A percentile compares a stretch with the other conserved stretches of the same genome.
phyloP scores from a whole-genome alignment of 2,797 vertebrate genomes.

The Alfaro cultratus region DNA sequence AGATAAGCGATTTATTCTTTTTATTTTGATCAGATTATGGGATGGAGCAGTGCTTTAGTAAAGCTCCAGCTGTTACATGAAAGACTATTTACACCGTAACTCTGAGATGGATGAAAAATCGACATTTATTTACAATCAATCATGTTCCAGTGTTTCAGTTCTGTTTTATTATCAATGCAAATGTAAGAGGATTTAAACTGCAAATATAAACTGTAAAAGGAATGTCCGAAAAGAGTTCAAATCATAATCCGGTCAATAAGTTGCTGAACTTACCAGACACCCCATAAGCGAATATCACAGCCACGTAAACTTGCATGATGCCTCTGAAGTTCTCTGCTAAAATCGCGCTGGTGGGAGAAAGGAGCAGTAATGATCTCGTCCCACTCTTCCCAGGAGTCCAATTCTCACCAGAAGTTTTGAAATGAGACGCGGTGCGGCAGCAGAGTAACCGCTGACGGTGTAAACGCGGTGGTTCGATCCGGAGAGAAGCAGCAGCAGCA shows the following conservation, averaged over 20 bases:
- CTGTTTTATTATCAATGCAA: not conserved
- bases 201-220: not conserved
- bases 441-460: not conserved
- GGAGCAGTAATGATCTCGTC: not conserved
- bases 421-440: not conserved
- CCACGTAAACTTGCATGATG: constrained; percentile 63
- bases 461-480: not conserved
- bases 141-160: not conserved
- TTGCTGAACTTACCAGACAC: constrained; percentile 65
- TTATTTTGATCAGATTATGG: not conserved
- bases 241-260: not conserved
- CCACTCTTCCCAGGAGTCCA: constrained; percentile 6
- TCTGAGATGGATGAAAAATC: not conserved
- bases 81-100: not conserved
- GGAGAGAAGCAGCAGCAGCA: not conserved
- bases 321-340: not conserved
- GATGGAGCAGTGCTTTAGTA: not conserved
- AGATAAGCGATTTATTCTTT: not conserved
- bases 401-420: constrained; percentile 30
- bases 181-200: no score
- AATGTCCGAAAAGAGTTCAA: not conserved
- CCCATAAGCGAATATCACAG: constrained; percentile 55
- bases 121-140: not conserved
- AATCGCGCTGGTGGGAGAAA: not conserved
- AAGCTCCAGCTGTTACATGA: not conserved